Conservation (phyloP, 2,888 invertebrate genomes). For the Mythimna albipuncta region DNA sequence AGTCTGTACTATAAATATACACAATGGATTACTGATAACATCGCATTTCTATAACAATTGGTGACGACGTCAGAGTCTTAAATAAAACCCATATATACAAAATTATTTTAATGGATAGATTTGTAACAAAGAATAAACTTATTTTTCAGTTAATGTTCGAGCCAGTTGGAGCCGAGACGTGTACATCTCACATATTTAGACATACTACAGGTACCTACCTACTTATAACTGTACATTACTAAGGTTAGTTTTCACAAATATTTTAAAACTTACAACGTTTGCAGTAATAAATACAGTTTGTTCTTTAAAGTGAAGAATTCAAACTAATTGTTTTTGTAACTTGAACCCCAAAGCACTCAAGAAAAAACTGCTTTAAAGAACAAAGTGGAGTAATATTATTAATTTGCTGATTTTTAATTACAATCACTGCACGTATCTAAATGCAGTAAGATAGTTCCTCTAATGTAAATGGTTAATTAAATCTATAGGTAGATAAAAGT, state of each 20-base stretch:
- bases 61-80: slow-evolving; percentile 32
- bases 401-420: slow-evolving; percentile 47
- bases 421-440: slow-evolving; percentile 50
- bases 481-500: slow-evolving; percentile 9
- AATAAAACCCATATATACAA: slow-evolving; percentile 12
- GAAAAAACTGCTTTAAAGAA: slow-evolving; percentile 48
- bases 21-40: slow-evolving; percentile 41
- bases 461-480: slow-evolving; percentile 22
- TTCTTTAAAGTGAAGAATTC: slow-evolving; percentile 51
- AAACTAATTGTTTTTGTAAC: neutral
- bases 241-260: slow-evolving; percentile 24
- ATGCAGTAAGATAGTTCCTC: slow-evolving; percentile 32
- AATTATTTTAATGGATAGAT: slow-evolving; percentile 12
- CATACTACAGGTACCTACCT: slow-evolving; percentile 78
- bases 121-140: slow-evolving; percentile 46
- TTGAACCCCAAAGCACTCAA: neutral
- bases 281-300: slow-evolving; percentile 42
- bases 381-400: slow-evolving; percentile 47
- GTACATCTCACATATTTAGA: slow-evolving; percentile 65
- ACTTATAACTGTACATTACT: slow-evolving; percentile 35
- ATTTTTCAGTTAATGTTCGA: slow-evolving; percentile 85
- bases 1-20: slow-evolving; percentile 12
- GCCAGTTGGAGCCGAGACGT: slow-evolving; percentile 73
- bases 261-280: slow-evolving; percentile 23
- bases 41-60: slow-evolving; percentile 41